A percentile compares a stretch with the other conserved stretches of the same genome.
These are phyloP conservation scores for Leguminivora glycinivorella DNA, from an alignment of 1,140 invertebrate genomes.

Conservation along the genomic window DNA sequence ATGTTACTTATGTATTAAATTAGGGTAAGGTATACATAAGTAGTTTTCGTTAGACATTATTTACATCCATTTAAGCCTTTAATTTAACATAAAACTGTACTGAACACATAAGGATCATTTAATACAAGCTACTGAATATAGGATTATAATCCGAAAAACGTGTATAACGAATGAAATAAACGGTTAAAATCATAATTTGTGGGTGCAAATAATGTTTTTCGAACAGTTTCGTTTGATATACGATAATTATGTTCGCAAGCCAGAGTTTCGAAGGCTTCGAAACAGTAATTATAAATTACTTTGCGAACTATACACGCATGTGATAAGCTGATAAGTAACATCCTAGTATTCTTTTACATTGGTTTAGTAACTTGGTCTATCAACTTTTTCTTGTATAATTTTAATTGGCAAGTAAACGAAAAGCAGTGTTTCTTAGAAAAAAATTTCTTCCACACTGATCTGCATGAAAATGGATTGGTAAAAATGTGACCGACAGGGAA, in stretches of 20 bases:
- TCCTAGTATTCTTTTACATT: conserved; percentile 21
- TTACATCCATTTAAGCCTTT: not conserved
- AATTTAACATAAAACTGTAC: not conserved
- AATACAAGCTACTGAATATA: not conserved
- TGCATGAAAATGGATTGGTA: too few species aligned
- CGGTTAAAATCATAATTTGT: not conserved
- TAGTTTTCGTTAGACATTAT: conserved; percentile 40
- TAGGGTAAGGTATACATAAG: conserved; percentile 44
- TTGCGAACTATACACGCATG: conserved; percentile 16
- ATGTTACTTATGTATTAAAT: conserved; percentile 37
- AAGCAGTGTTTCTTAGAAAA: too few species aligned
- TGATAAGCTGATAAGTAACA: conserved; percentile 24
- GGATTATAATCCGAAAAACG: not conserved
- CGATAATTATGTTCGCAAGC: not conserved
- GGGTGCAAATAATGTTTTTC: not conserved
- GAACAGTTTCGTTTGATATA: not conserved
- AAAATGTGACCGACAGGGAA: too few species aligned
- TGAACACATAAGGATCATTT: not conserved
- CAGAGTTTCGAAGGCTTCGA: not conserved
- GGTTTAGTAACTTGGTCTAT: not conserved
- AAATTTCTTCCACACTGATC: too few species aligned
- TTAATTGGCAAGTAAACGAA: not conserved
- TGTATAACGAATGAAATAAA: not conserved
- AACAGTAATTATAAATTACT: conserved; percentile 18
- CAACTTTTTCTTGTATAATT: not conserved